Evolutionary conservation across 2,888 invertebrate genomes (phyloP).

Genomic region (Brenthis ino): DNA sequence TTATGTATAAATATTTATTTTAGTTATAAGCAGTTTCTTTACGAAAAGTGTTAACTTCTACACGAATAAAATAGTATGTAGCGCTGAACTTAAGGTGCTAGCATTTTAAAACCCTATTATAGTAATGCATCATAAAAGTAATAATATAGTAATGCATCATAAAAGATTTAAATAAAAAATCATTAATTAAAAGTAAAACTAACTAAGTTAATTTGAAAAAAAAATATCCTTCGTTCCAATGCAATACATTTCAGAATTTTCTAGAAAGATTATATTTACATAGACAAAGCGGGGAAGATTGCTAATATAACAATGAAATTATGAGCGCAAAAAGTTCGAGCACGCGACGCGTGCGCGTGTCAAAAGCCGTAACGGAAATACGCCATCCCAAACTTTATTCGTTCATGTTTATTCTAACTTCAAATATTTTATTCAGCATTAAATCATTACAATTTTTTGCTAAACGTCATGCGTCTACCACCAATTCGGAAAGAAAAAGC

Average conservation of each 20-base stretch:
- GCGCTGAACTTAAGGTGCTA: too few species aligned
- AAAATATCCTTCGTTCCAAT: not conserved
- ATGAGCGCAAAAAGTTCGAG: not conserved
- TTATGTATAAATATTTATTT: too few species aligned
- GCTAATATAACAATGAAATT: not conserved
- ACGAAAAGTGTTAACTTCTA: too few species aligned
- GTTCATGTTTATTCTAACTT: not conserved
- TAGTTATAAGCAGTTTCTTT: too few species aligned
- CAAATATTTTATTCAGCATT: too few species aligned
- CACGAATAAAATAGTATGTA: too few species aligned
- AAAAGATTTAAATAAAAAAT: not conserved
- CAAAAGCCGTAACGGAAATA: constrained; percentile 17
- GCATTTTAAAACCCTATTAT: too few species aligned
- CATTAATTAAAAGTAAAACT: not conserved
- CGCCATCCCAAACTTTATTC: not conserved
- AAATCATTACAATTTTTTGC: too few species aligned
- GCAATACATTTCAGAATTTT: not conserved
- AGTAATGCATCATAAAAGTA: not conserved
- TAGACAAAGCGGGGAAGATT: too few species aligned
- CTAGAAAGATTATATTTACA: not conserved
- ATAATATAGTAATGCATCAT: too few species aligned
- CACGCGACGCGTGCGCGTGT: constrained; percentile 16
- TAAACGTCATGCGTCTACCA: too few species aligned
- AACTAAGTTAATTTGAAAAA: not conserved
- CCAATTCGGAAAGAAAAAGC: too few species aligned